Base-by-base conservation (phyloP, 2,888 invertebrate species). In the Lasioglossum malachurum region DNA sequence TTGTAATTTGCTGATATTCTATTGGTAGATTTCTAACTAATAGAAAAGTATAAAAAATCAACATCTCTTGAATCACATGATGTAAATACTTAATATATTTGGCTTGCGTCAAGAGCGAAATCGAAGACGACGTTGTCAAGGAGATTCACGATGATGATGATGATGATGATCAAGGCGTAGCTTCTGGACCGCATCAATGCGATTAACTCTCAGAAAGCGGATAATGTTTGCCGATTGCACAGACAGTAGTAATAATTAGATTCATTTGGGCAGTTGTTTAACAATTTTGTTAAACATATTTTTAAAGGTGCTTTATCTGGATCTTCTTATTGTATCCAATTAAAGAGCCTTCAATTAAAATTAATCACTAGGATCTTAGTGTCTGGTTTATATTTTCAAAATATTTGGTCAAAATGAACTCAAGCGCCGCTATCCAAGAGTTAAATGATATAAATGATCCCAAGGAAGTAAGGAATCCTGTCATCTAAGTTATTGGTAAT, bases 71-170 rank as follows among this genome's bases (percentile, higher is more conserved):
- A 49, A 57, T 84, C 78, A 69, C 23, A 60, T 64, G 41, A 31
- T 83, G 44, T 79, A 73, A 75, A 85, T 79, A 71, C 69, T 67
- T 77, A 72, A 41, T 86, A 75, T 77, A 80, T 85, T 84, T 84
- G 53, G n/a, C 57, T 67, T 69, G 60, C 72, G 72, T 44, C 1
- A 7, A 31, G 64, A 31, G 64, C 31, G 64, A 31, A 31, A 64
- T 64, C 60, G 27, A 64, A 64, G 35, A 64, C 64, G 64, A 64
- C 64, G 31, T 19, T 14, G 12, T 57, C 10, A n/a, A 4, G 57
- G 16, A 64, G 60, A 64, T 64, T 31, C 14, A 4, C 4, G n/a
- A 57, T n/a, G 57, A n/a, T 12, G n/a, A 57, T 57, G n/a, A n/a
- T n/a, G n/a, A 57, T 57, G n/a, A 57, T 57, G 57, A 12, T 53